Evolutionary conservation across 2,888 invertebrate genomes (phyloP).

Genomic region (Cancer borealis): DNA sequence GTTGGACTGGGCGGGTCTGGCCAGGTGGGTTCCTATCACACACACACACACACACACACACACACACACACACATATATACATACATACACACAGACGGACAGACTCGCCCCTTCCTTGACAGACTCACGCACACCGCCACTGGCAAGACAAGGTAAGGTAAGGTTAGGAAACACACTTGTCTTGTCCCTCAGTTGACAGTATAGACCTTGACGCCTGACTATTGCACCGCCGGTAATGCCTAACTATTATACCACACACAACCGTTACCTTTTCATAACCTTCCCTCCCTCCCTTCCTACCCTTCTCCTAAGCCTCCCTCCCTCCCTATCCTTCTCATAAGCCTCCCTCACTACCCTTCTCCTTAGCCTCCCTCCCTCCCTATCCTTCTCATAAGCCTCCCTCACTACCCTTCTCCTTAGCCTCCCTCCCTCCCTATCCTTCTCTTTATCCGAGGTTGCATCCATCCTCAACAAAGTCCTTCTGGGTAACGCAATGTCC

Average conservation of each 20-base stretch:
- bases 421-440: neutral
- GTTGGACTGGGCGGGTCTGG: neutral
- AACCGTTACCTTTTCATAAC: neutral
- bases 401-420: no score
- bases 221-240: neutral
- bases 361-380: neutral
- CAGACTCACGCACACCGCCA: neutral
- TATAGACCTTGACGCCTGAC: neutral
- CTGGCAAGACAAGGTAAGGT: neutral
- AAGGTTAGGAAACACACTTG: neutral
- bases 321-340: neutral
- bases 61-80: neutral
- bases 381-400: neutral
- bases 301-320: neutral
- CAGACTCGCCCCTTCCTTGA: neutral
- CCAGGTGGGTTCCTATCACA: neutral
- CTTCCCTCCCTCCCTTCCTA: neutral
- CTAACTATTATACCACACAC: neutral
- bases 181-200: neutral
- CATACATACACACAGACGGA: neutral
- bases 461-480: neutral
- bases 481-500: no score
- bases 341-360: no score
- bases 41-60: constrained; percentile 11
- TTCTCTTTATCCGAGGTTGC: no score